These are phyloP conservation scores for Maniola hyperantus DNA, from an alignment of 2,888 invertebrate genomes.

Conservation along the genomic window DNA sequence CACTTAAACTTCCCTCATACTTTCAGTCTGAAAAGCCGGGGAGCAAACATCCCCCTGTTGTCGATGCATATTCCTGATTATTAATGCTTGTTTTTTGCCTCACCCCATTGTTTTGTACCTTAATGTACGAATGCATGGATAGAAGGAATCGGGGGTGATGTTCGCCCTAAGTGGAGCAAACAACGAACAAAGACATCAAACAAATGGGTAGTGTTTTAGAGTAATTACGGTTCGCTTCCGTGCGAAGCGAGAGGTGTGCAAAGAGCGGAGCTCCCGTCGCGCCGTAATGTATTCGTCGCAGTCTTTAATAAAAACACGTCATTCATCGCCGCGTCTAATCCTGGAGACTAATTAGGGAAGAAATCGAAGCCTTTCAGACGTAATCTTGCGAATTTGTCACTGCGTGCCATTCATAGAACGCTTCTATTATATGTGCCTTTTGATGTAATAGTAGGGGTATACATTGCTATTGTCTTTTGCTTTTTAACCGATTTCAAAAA, in stretches of 20 bases:
- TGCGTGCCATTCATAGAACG: slow-evolving; percentile 18
- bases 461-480: not conserved
- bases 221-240: slow-evolving; percentile 81
- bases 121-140: slow-evolving; percentile 74
- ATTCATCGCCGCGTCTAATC: slow-evolving; percentile 41
- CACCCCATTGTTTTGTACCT: slow-evolving; percentile 71
- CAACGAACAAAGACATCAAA: slow-evolving; percentile 83
- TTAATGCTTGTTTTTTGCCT: slow-evolving; percentile 80
- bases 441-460: not conserved
- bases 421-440: not conserved
- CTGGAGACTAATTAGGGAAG: slow-evolving; percentile 42
- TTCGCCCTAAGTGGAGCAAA: slow-evolving; percentile 80
- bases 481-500: too few species aligned
- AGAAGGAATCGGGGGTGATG: slow-evolving; percentile 75
- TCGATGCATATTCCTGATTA: slow-evolving; percentile 81
- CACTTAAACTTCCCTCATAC: slow-evolving; percentile 67
- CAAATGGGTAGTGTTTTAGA: slow-evolving; percentile 83
- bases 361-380: slow-evolving; percentile 36
- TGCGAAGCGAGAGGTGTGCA: slow-evolving; percentile 77
- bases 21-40: slow-evolving; percentile 60
- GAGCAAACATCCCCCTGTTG: slow-evolving; percentile 55
- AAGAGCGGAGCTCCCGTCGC: slow-evolving; percentile 55
- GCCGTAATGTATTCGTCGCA: slow-evolving; percentile 56
- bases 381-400: slow-evolving; percentile 31
- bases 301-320: slow-evolving; percentile 45